These are phyloP conservation scores for Eupithecia tripunctaria DNA, from an alignment of 2,888 invertebrate genomes.

Conservation along the genomic window DNA sequence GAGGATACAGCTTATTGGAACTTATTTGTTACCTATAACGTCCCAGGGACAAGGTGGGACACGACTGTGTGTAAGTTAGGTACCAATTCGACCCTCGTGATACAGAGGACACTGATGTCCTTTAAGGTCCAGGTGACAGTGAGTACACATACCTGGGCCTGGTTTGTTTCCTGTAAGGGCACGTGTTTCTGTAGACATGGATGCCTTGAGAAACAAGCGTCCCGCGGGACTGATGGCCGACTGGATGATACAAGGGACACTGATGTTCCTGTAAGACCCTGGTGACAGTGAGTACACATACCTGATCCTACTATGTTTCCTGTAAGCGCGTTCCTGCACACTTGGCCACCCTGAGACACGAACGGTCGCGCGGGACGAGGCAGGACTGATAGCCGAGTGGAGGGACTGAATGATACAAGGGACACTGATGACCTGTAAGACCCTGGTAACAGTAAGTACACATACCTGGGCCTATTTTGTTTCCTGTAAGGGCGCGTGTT, in stretches of 20 bases:
- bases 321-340: too few species aligned
- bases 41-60: conserved; percentile 41
- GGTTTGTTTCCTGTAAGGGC: conserved; percentile 63
- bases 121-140: conserved; percentile 18
- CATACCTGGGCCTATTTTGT: conserved; percentile 60
- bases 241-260: too few species aligned
- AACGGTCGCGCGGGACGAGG: conserved; percentile 80
- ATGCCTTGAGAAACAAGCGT: too few species aligned
- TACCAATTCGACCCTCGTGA: conserved; percentile 57
- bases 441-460: background rate
- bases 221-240: too few species aligned
- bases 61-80: conserved; percentile 32
- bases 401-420: conserved; percentile 58
- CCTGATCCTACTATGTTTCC: conserved; percentile 61
- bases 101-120: background rate
- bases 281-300: conserved; percentile 37
- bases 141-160: conserved; percentile 58
- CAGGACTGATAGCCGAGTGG: conserved; percentile 66
- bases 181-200: too few species aligned
- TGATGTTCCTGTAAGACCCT: too few species aligned
- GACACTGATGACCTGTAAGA: conserved; percentile 7
- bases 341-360: too few species aligned
- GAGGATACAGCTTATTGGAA: too few species aligned
- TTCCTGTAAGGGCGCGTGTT: conserved; percentile 62
- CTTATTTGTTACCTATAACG: conserved; percentile 60